Conservation (phyloP, 2,113 vertebrate genomes). For the Castor canadensis region DNA sequence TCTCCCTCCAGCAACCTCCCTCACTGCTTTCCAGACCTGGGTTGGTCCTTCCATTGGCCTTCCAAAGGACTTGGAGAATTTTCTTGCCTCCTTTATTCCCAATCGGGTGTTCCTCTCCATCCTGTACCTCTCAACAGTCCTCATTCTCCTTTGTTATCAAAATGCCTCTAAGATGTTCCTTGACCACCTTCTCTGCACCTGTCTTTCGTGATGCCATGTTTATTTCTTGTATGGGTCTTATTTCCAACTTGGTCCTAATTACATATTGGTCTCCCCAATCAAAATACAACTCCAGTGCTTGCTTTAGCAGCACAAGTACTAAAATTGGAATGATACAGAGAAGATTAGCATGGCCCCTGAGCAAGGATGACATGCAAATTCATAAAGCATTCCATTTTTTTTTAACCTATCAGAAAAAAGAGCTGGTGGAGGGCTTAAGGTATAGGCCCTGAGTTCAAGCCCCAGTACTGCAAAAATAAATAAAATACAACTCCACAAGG, state of each 20-base stretch:
- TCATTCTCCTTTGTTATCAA: not conserved
- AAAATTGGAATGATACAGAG: too few relatives aligned
- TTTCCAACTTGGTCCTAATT: not conserved
- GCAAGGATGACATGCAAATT: too few relatives aligned
- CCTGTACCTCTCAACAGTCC: not conserved
- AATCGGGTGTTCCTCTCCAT: not conserved
- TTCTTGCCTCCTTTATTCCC: not conserved
- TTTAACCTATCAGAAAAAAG: too few relatives aligned
- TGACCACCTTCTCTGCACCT: rapidly evolving
- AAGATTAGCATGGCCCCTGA: too few relatives aligned
- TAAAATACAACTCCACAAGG: not conserved
- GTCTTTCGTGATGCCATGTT: not conserved
- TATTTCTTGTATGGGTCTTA: not conserved
- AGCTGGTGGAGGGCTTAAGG: too few relatives aligned
- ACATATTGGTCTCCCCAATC: not conserved
- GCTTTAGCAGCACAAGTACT: too few relatives aligned
- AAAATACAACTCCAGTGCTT: not conserved
- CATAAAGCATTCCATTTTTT: too few relatives aligned
- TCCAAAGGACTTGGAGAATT: too few relatives aligned
- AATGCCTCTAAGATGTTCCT: not conserved
- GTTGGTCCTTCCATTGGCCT: not conserved
- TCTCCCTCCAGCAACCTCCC: not conserved
- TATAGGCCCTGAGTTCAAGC: too few relatives aligned
- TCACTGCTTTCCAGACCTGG: rapidly evolving
- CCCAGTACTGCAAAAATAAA: too few relatives aligned